These are phyloP conservation scores for Helleia helle DNA, from an alignment of 2,888 invertebrate species.

Conservation along the genomic window DNA sequence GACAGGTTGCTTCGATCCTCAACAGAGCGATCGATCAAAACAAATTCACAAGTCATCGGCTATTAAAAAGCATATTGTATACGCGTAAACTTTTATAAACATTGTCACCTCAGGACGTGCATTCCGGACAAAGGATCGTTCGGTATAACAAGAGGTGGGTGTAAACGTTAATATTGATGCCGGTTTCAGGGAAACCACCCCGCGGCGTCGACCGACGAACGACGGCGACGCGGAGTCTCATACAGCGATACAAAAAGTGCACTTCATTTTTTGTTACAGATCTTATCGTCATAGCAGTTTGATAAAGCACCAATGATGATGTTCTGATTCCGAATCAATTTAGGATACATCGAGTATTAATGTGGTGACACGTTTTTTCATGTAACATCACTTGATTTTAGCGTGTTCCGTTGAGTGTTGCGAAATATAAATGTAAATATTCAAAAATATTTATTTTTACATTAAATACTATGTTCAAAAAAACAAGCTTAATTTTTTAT, in stretches of 20 bases:
- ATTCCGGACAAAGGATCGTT: conserved; percentile 57
- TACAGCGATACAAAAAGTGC: conserved; percentile 58
- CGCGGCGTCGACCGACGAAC: too few relatives aligned
- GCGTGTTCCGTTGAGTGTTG: neutral
- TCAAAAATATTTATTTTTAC: too few relatives aligned
- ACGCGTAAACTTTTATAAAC: conserved; percentile 63
- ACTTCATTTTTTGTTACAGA: conserved; percentile 50
- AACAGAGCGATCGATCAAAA: conserved; percentile 60
- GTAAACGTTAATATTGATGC: conserved; percentile 66
- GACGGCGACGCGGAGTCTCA: conserved; percentile 66
- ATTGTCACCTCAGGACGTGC: conserved; percentile 66
- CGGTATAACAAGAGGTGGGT: conserved; percentile 56
- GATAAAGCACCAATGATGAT: conserved; percentile 73
- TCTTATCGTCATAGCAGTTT: conserved; percentile 66
- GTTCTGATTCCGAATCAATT: conserved; percentile 63
- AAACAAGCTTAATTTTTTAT: too few relatives aligned
- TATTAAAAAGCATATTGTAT: conserved; percentile 64
- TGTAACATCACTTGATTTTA: conserved; percentile 4
- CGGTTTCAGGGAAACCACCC: conserved; percentile 64
- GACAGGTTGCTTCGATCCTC: conserved; percentile 36
- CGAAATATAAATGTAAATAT: too few relatives aligned
- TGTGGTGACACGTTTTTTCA: conserved; percentile 49
- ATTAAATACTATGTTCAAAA: too few relatives aligned
- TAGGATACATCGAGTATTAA: conserved; percentile 47
- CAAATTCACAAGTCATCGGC: conserved; percentile 73